phyloP scores from a whole-genome alignment of 2,888 invertebrate genomes.

The Agrilus mali region DNA sequence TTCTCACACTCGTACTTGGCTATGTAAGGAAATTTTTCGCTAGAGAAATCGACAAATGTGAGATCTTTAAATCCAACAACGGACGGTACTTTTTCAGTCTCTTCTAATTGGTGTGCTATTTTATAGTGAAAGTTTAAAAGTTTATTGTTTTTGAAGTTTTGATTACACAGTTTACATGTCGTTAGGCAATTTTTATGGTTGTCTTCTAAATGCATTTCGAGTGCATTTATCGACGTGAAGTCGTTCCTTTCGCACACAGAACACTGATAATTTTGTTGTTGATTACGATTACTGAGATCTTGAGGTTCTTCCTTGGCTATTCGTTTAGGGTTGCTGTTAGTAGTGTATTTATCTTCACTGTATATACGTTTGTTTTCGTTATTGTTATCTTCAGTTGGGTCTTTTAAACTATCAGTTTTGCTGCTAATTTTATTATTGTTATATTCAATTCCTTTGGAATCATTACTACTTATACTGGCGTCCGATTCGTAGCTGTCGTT shows the following conservation, averaged over 20 bases:
- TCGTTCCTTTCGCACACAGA: conserved; percentile 50
- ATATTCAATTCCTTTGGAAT: conserved; percentile 29
- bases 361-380: conserved; percentile 20
- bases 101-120: conserved; percentile 40
- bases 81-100: conserved; percentile 22
- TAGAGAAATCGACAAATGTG: conserved; percentile 68
- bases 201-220: conserved; percentile 53
- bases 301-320: conserved; percentile 17
- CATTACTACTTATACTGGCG: conserved; percentile 39
- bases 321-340: conserved; percentile 19
- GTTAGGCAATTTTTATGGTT: conserved; percentile 53
- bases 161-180: conserved; percentile 58
- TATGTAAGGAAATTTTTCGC: conserved; percentile 66
- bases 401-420: conserved; percentile 10
- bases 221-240: conserved; percentile 42
- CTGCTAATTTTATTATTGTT: conserved; percentile 29
- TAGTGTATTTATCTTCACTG: conserved; percentile 10
- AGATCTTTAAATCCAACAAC: conserved; percentile 58
- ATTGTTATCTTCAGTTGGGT: conserved; percentile 23
- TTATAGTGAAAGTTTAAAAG: conserved; percentile 58
- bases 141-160: conserved; percentile 60
- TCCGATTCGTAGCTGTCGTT: conserved; percentile 48
- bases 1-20: conserved; percentile 61
- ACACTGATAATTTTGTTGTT: conserved; percentile 36
- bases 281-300: conserved; percentile 16